Conservation (phyloP, 2,797 vertebrate genomes). For the Pachyuromys duprasi region DNA sequence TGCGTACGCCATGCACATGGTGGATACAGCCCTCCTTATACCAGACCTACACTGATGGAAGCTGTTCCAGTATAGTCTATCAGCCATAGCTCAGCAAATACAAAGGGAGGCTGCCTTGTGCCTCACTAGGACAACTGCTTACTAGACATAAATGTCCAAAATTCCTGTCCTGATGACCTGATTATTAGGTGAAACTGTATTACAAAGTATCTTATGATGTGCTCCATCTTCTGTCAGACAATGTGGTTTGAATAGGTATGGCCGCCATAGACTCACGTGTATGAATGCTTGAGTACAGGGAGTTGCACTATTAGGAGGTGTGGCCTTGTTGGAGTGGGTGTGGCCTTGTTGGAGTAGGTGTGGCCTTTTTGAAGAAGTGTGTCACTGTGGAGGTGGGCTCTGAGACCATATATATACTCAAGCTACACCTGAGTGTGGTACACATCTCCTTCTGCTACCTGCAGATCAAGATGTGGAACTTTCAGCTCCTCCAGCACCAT, state of each 20-base stretch:
- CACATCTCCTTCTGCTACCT: neutral
- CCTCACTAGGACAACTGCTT: constrained; percentile 55
- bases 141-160: constrained; percentile 54
- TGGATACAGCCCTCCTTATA: neutral
- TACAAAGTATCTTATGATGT: constrained; percentile 49
- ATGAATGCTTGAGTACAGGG: too few species aligned
- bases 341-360: neutral
- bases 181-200: constrained; percentile 55
- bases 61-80: neutral
- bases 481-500: neutral
- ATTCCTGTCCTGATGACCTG: constrained; percentile 24
- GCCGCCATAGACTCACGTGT: too few species aligned
- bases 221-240: constrained; percentile 45
- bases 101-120: neutral
- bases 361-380: neutral
- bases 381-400: neutral
- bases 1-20: neutral
- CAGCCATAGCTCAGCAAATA: constrained; percentile 42
- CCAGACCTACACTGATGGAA: constrained; percentile 3
- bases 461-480: neutral
- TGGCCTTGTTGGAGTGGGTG: too few species aligned
- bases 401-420: neutral
- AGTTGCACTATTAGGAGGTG: too few species aligned
- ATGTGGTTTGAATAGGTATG: neutral
- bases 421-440: neutral